phyloP scores from a whole-genome alignment of 1,140 invertebrate species.

The Caerostris extrusa region DNA sequence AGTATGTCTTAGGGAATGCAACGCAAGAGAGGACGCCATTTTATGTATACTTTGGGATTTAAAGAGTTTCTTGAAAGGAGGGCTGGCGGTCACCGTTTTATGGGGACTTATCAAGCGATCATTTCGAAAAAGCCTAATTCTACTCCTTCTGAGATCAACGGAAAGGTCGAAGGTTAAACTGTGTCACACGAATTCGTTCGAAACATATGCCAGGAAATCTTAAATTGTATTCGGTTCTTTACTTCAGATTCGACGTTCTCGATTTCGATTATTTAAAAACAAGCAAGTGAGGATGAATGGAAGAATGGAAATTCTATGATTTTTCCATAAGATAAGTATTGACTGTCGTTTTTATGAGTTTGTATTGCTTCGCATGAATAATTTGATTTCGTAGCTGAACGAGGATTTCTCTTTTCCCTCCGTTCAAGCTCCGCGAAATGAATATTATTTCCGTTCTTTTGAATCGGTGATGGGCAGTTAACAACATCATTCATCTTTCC shows the following conservation, averaged over 20 bases:
- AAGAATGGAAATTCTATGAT: constrained; percentile 32
- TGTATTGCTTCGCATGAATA: constrained; percentile 38
- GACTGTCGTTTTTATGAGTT: constrained; percentile 27
- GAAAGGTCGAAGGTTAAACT: constrained; percentile 54
- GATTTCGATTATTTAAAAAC: neutral
- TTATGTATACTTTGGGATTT: constrained; percentile 62
- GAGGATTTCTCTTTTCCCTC: neutral
- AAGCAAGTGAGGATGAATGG: neutral
- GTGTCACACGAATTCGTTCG: neutral
- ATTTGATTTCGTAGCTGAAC: constrained; percentile 17
- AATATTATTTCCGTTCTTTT: neutral
- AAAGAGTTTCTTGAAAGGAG: neutral
- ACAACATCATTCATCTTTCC: neutral
- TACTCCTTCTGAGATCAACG: neutral
- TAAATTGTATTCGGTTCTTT: neutral
- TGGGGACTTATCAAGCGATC: constrained; percentile 49
- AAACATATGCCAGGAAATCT: neutral
- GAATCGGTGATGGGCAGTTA: neutral
- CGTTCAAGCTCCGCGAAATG: neutral
- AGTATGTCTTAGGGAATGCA: constrained; percentile 12
- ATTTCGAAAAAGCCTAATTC: constrained; percentile 38
- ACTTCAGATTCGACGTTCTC: neutral
- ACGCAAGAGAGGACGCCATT: neutral
- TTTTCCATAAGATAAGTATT: neutral
- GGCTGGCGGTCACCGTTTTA: constrained; percentile 29